A percentile compares a stretch with the other conserved stretches of the same genome.
These are phyloP conservation scores for Plectrocnemia conspersa DNA, from an alignment of 1,140 invertebrate genomes.

Conservation along the genomic window DNA sequence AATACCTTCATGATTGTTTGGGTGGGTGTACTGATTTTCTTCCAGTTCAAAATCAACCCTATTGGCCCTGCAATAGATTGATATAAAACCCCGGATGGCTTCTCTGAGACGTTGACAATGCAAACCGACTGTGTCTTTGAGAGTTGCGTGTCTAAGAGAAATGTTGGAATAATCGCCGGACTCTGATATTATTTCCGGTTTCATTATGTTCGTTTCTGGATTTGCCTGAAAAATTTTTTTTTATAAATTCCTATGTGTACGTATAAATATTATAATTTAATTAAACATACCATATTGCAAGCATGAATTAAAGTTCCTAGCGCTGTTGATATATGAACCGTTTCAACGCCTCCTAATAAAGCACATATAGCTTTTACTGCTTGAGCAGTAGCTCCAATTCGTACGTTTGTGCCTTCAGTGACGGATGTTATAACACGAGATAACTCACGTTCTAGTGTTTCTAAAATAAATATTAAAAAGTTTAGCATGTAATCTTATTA, in stretches of 20 bases:
- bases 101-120: conserved; percentile 44
- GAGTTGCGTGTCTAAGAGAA: conserved; percentile 41
- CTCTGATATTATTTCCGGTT: conserved; percentile 55
- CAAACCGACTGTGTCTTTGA: conserved; percentile 40
- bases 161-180: conserved; percentile 46
- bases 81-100: conserved; percentile 44
- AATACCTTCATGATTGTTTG: conserved; percentile 38
- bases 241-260: neutral
- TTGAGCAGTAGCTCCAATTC: conserved; percentile 66
- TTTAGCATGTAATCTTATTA: no score
- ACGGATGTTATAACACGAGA: conserved; percentile 65
- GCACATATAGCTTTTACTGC: conserved; percentile 89
- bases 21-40: conserved; percentile 38
- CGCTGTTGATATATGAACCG: conserved; percentile 72
- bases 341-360: conserved; percentile 81
- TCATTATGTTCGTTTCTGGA: conserved; percentile 50
- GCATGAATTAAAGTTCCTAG: conserved; percentile 65
- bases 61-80: conserved; percentile 41
- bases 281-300: conserved; percentile 49
- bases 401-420: conserved; percentile 51
- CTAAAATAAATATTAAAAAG: conserved; percentile 41
- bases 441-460: conserved; percentile 77
- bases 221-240: conserved; percentile 39
- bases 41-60: conserved; percentile 44
- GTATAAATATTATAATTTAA: conserved; percentile 1